Conservation (phyloP, 2,888 invertebrate genomes). For the Aethes cnicana region DNA sequence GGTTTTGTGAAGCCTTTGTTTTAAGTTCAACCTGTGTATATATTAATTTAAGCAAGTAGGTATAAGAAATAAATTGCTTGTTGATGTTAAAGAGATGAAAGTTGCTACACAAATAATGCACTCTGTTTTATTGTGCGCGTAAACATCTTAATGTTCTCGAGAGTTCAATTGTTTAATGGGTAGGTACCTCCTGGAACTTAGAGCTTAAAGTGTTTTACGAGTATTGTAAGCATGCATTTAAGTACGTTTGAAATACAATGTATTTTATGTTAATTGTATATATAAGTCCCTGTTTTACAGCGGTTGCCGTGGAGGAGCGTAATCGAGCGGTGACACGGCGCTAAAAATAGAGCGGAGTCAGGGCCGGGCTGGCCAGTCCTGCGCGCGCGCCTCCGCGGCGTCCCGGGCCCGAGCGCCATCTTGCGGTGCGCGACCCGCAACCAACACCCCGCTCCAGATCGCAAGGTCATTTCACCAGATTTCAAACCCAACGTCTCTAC, state of each 20-base stretch:
- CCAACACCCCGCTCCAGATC: slow-evolving; percentile 52
- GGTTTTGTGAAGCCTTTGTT: too few relatives aligned
- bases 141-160: background rate
- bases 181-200: background rate
- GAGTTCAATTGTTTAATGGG: background rate
- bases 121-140: background rate
- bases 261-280: slow-evolving; percentile 1
- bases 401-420: slow-evolving; percentile 71
- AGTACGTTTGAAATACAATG: background rate
- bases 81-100: background rate
- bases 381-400: slow-evolving; percentile 45
- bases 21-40: too few relatives aligned
- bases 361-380: slow-evolving; percentile 52
- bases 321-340: slow-evolving; percentile 68
- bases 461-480: slow-evolving; percentile 61
- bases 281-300: slow-evolving; percentile 12
- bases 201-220: background rate
- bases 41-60: too few relatives aligned
- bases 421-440: slow-evolving; percentile 65
- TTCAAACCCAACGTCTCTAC: slow-evolving; percentile 43
- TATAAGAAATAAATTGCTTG: too few relatives aligned
- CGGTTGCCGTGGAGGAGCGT: slow-evolving; percentile 39
- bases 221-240: background rate
- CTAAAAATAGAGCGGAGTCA: slow-evolving; percentile 76
- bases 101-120: background rate